Percentiles rank a stretch among this genome's conserved stretches.
These are phyloP conservation scores for Morinoia aosen DNA, from an alignment of 2,888 invertebrate species.

Conservation along the genomic window DNA sequence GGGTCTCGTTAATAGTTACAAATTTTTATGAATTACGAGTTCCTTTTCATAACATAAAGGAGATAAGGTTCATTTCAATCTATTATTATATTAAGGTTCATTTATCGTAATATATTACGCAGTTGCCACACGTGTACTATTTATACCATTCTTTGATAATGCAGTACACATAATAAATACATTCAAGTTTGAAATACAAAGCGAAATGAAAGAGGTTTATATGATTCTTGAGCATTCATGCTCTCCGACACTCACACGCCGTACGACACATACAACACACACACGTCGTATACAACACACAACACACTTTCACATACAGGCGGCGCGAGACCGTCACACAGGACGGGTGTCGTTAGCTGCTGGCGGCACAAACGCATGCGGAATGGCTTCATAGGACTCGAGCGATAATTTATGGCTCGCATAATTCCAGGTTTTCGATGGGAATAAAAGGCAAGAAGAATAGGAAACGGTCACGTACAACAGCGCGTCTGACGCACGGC, in stretches of 20 bases:
- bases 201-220: not conserved
- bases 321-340: not conserved
- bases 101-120: too few species aligned
- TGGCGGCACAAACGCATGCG: not conserved
- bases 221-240: not conserved
- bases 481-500: not conserved
- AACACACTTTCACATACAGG: not conserved
- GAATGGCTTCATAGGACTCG: conserved; percentile 10
- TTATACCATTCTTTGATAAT: not conserved
- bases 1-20: too few species aligned
- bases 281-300: not conserved
- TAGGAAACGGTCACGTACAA: conserved; percentile 3
- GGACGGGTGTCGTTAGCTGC: not conserved
- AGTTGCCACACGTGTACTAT: not conserved
- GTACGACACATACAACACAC: too few species aligned
- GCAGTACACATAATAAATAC: not conserved
- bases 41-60: too few species aligned
- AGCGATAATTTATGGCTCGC: conserved; percentile 4
- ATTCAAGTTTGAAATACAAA: not conserved
- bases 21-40: too few species aligned
- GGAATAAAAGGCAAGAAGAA: conserved; percentile 3
- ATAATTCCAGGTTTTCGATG: conserved; percentile 17
- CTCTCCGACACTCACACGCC: too few species aligned
- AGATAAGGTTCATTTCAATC: too few species aligned
- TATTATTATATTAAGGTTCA: too few species aligned